phyloP scores from a whole-genome alignment of 2,113 vertebrate species.

The Paraplagusia blochii region DNA sequence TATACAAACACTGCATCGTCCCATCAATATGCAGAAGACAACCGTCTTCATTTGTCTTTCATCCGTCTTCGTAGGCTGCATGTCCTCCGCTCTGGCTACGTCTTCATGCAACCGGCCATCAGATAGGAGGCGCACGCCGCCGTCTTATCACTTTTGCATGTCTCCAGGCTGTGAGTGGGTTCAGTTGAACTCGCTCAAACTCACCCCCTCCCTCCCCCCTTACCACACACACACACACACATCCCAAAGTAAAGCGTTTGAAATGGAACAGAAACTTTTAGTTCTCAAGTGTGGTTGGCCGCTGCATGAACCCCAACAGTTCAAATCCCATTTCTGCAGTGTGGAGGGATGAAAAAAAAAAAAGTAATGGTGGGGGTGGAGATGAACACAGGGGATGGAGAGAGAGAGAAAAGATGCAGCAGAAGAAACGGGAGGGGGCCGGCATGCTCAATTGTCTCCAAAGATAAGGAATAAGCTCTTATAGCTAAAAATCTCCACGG shows the following conservation, averaged over 20 bases:
- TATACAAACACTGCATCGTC: constrained; percentile 29
- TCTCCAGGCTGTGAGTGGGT: constrained; percentile 57
- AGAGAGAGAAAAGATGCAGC: constrained; percentile 25
- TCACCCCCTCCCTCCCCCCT: no score
- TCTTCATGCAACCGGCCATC: constrained; percentile 57
- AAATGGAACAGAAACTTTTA: constrained; percentile 59
- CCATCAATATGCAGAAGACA: constrained; percentile 15
- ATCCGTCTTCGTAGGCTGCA: constrained; percentile 45
- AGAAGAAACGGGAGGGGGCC: constrained; percentile 5
- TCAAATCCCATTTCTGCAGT: constrained; percentile 63
- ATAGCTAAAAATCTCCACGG: constrained; percentile 71
- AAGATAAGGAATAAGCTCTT: constrained; percentile 74
- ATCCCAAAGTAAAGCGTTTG: constrained; percentile 49
- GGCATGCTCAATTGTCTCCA: constrained; percentile 54
- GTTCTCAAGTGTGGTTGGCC: constrained; percentile 60
- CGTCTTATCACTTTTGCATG: constrained; percentile 49
- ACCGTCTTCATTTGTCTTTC: constrained; percentile 35
- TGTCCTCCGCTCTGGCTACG: constrained; percentile 37
- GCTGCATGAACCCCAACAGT: constrained; percentile 65
- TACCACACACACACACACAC: no score
- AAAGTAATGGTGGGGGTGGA: constrained; percentile 2
- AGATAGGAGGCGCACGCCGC: constrained; percentile 50
- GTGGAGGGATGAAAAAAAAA: constrained; percentile 29
- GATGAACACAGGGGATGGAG: constrained; percentile 19
- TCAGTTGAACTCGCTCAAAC: not conserved